These are phyloP conservation scores for Cyanoderma ruficeps DNA, from an alignment of 2,113 vertebrate genomes.

Conservation along the genomic window DNA sequence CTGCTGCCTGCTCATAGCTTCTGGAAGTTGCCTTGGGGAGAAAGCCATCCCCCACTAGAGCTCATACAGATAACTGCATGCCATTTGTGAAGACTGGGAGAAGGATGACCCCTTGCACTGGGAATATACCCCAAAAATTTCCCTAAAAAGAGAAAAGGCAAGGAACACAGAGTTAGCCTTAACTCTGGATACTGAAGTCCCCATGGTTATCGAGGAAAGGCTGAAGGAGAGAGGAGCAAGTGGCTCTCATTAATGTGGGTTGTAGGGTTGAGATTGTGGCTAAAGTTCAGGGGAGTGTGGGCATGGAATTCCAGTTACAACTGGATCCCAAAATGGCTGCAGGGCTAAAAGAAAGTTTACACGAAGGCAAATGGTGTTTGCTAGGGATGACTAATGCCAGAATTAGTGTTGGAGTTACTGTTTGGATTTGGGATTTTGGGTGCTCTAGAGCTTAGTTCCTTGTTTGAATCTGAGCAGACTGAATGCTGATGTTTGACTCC, in stretches of 20 bases:
- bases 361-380: neutral
- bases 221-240: neutral
- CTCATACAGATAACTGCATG: neutral
- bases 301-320: neutral
- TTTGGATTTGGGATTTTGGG: neutral
- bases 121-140: neutral
- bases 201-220: neutral
- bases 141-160: no score
- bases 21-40: neutral
- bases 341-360: neutral
- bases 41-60: neutral
- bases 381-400: neutral
- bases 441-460: neutral
- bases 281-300: neutral
- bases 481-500: neutral
- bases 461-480: neutral
- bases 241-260: neutral
- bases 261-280: neutral
- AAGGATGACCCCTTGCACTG: fast-evolving
- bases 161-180: neutral
- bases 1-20: neutral
- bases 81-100: neutral
- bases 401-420: neutral
- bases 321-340: neutral
- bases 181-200: neutral